Evolutionary conservation across 2,888 invertebrate genomes (phyloP).

Genomic region (Troides oblongomaculatus): DNA sequence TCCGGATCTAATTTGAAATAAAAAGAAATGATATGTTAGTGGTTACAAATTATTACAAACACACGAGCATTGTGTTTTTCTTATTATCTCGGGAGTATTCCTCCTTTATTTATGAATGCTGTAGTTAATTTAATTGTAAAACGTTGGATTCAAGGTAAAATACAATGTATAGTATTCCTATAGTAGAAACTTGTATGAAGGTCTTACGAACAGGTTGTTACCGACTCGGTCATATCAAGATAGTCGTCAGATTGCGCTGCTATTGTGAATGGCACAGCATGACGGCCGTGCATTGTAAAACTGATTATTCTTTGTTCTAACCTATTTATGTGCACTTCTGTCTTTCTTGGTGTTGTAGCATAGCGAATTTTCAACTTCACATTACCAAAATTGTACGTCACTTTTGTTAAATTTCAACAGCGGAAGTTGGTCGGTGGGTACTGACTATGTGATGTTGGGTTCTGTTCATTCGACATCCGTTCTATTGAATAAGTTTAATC

Average conservation of each 20-base stretch:
- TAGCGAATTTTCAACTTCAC: background rate
- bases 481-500: slow-evolving; percentile 58
- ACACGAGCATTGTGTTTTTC: background rate
- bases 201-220: slow-evolving; percentile 55
- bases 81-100: background rate
- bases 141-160: slow-evolving; percentile 33
- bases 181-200: slow-evolving; percentile 47
- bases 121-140: background rate
- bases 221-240: slow-evolving; percentile 48
- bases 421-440: slow-evolving; percentile 58
- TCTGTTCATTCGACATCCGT: slow-evolving; percentile 63
- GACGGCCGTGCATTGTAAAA: slow-evolving; percentile 34
- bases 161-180: slow-evolving; percentile 36
- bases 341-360: background rate
- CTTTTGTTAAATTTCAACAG: slow-evolving; percentile 34
- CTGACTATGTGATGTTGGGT: slow-evolving; percentile 49
- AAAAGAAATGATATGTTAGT: slow-evolving; percentile 8
- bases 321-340: slow-evolving; percentile 20
- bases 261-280: slow-evolving; percentile 34
- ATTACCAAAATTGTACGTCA: slow-evolving; percentile 10
- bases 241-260: slow-evolving; percentile 45
- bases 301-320: slow-evolving; percentile 26
- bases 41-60: background rate
- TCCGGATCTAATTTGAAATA: slow-evolving; percentile 25
- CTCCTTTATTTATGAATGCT: slow-evolving; percentile 1